Conservation (phyloP, 2,113 vertebrate species). For the Hydrolagus affinis region DNA sequence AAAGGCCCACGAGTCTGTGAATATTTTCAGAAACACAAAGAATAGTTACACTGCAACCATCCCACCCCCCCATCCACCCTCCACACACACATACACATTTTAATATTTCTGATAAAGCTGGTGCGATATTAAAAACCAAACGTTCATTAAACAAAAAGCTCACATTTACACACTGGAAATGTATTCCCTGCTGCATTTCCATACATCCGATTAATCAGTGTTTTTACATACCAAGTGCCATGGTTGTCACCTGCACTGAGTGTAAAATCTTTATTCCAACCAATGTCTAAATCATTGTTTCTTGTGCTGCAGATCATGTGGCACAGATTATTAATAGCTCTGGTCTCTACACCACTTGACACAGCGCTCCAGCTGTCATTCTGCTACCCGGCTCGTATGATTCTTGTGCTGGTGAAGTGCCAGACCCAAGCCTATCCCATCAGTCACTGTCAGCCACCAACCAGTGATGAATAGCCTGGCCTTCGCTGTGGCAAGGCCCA, state of each 20-base stretch:
- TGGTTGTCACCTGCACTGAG: constrained; percentile 66
- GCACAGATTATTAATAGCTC: constrained; percentile 98
- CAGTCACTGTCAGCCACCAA: constrained; percentile 92
- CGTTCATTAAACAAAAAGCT: constrained; percentile 35
- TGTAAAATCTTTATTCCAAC: constrained; percentile 77
- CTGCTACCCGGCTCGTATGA: constrained; percentile 77
- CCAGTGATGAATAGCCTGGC: constrained; percentile 86
- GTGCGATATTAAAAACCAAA: neutral
- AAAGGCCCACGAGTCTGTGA: no score
- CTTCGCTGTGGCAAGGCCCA: constrained; percentile 54
- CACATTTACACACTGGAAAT: constrained; percentile 53
- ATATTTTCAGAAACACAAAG: neutral
- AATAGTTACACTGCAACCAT: neutral
- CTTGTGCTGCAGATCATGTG: constrained; percentile 67
- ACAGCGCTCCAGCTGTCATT: constrained; percentile 97
- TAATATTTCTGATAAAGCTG: neutral
- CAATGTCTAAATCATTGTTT: constrained; percentile 73
- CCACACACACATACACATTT: neutral
- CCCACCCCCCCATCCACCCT: neutral
- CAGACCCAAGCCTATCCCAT: constrained; percentile 79
- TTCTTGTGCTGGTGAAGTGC: constrained; percentile 87
- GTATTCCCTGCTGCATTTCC: constrained; percentile 78
- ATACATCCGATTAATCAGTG: constrained; percentile 82
- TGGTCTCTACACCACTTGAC: constrained; percentile 95
- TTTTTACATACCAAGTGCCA: constrained; percentile 58